These are phyloP conservation scores for Mormyrus hasselquistii DNA, from an alignment of 2,797 vertebrate species.

Conservation along the genomic window DNA sequence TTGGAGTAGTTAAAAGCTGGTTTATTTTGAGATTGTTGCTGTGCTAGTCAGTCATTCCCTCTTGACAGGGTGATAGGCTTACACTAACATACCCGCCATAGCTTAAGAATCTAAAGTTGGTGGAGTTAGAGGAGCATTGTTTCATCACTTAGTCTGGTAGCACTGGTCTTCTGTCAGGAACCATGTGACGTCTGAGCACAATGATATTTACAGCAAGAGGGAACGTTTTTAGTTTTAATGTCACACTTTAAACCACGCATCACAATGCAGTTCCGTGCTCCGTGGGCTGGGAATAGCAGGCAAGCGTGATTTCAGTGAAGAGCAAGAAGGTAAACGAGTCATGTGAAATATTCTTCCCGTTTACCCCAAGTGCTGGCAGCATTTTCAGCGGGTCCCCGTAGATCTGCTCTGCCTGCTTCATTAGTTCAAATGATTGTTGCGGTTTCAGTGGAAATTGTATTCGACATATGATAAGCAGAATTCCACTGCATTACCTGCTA, in stretches of 20 bases:
- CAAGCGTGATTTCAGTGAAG: background rate
- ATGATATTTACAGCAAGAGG: background rate
- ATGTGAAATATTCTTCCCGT: background rate
- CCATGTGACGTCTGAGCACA: background rate
- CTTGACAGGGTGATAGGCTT: conserved; percentile 44
- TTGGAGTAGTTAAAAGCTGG: conserved; percentile 25
- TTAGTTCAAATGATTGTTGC: conserved; percentile 15
- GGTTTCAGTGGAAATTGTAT: conserved; percentile 4
- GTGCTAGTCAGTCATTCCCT: conserved; percentile 38
- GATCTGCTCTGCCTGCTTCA: conserved; percentile 6
- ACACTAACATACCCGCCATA: conserved; percentile 44
- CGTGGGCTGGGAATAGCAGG: background rate
- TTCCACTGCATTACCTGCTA: background rate
- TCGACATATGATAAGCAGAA: background rate
- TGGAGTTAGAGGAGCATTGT: conserved; percentile 32
- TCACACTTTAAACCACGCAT: background rate
- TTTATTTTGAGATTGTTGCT: conserved; percentile 48
- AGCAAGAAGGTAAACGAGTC: background rate
- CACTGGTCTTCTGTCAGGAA: background rate
- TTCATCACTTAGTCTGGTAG: conserved; percentile 18
- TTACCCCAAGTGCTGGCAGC: background rate
- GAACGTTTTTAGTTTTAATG: background rate
- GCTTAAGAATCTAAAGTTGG: conserved; percentile 49
- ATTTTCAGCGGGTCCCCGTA: background rate
- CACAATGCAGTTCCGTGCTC: background rate